These are phyloP conservation scores for Macrosteles quadrilineatus DNA, from an alignment of 1,140 invertebrate genomes.

Conservation along the genomic window DNA sequence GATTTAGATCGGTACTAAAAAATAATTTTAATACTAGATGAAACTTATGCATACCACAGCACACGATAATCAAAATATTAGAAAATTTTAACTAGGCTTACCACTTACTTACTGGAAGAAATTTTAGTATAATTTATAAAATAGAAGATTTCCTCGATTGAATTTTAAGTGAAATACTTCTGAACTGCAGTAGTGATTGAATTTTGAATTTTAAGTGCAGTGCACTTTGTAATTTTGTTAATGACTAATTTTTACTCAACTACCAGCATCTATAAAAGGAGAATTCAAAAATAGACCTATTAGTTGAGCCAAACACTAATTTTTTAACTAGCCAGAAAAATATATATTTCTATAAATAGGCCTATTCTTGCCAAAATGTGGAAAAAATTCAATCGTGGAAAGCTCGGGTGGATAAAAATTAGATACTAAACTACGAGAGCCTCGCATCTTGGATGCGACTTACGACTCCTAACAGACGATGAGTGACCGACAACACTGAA, in stretches of 20 bases:
- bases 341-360: conserved; percentile 25
- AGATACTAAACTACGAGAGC: background rate
- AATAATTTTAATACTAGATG: conserved; percentile 30
- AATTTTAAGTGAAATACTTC: conserved; percentile 6
- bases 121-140: conserved; percentile 20
- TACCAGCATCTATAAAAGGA: background rate
- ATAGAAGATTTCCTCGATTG: conserved; percentile 23
- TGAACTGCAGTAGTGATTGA: background rate
- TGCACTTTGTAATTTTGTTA: too few relatives aligned
- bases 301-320: conserved; percentile 22
- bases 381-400: conserved; percentile 22
- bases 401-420: conserved; percentile 10
- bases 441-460: conserved; percentile 19
- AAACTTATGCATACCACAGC: conserved; percentile 20
- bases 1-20: conserved; percentile 21
- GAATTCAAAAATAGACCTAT: conserved; percentile 15
- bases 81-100: conserved; percentile 23
- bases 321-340: conserved; percentile 25
- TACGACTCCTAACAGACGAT: conserved; percentile 13
- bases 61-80: conserved; percentile 26
- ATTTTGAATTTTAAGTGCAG: conserved; percentile 11
- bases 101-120: conserved; percentile 26
- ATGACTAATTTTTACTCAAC: background rate
- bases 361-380: background rate
- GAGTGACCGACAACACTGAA: conserved; percentile 13